phyloP scores from a whole-genome alignment of 1,140 invertebrate genomes.

The Caenorhabditis latens region DNA sequence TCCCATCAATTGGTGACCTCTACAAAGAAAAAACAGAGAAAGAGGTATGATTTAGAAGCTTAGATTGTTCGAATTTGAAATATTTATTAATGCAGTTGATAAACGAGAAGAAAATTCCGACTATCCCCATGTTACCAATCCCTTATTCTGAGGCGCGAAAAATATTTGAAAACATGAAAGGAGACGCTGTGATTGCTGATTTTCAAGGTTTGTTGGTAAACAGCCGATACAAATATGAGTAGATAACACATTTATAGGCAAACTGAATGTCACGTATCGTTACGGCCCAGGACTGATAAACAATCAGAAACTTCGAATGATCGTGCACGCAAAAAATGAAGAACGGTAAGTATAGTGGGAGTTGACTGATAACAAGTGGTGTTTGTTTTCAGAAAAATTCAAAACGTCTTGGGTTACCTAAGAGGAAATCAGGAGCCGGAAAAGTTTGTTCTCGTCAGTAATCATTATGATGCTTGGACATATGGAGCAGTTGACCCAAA shows the following conservation, averaged over 20 bases:
- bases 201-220: constrained; percentile 69
- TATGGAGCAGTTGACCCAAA: constrained; percentile 78
- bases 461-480: constrained; percentile 82
- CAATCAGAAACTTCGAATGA: constrained; percentile 64
- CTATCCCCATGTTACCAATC: constrained; percentile 73
- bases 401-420: constrained; percentile 77
- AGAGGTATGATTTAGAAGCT: constrained; percentile 58
- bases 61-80: constrained; percentile 15
- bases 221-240: not conserved
- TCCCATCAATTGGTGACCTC: constrained; percentile 71
- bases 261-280: constrained; percentile 76
- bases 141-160: constrained; percentile 72
- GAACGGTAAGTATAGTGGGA: constrained; percentile 49
- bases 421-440: constrained; percentile 77
- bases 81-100: constrained; percentile 60
- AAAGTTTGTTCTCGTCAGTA: constrained; percentile 81
- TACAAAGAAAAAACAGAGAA: constrained; percentile 69
- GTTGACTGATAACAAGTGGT: not conserved
- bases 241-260: constrained; percentile 18
- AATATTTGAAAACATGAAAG: constrained; percentile 68
- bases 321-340: constrained; percentile 71
- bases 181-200: constrained; percentile 67
- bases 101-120: constrained; percentile 64
- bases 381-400: constrained; percentile 69
- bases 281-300: constrained; percentile 69